A percentile compares a stretch with the other conserved stretches of the same genome.
These are phyloP conservation scores for Channa argus DNA, from an alignment of 2,113 vertebrate genomes.

Conservation along the genomic window DNA sequence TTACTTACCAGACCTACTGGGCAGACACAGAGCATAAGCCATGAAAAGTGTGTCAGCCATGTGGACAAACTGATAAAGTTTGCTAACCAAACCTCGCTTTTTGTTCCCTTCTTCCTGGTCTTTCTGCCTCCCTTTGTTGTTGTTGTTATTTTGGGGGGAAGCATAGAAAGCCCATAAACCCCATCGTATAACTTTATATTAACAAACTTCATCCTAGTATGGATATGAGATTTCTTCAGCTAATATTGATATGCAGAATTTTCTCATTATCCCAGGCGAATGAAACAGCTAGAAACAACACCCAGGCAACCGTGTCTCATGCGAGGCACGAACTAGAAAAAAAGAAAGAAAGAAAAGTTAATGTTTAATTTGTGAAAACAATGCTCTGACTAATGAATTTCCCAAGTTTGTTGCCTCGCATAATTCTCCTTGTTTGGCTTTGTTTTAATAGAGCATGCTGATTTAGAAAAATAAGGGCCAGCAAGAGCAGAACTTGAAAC, in stretches of 20 bases:
- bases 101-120: neutral
- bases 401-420: slow-evolving; percentile 52
- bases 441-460: slow-evolving; percentile 59
- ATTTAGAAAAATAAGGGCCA: slow-evolving; percentile 50
- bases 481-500: neutral
- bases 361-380: slow-evolving; percentile 72
- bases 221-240: slow-evolving; percentile 64
- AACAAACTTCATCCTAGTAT: slow-evolving; percentile 51
- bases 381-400: slow-evolving; percentile 67
- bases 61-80: slow-evolving; percentile 22
- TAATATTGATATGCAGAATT: slow-evolving; percentile 73
- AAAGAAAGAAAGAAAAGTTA: slow-evolving; percentile 48
- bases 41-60: slow-evolving; percentile 1
- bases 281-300: slow-evolving; percentile 64
- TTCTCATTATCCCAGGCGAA: slow-evolving; percentile 68
- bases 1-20: slow-evolving; percentile 13
- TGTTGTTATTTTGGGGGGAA: neutral
- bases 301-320: slow-evolving; percentile 53
- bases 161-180: slow-evolving; percentile 21
- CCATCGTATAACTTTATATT: slow-evolving; percentile 56
- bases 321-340: slow-evolving; percentile 33
- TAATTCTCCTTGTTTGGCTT: slow-evolving; percentile 64
- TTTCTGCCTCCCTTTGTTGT: neutral
- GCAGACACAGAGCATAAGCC: slow-evolving; percentile 8
- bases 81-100: slow-evolving; percentile 8